Base-by-base conservation (phyloP, 2,113 vertebrate species). In the Pomatostomus ruficeps region DNA sequence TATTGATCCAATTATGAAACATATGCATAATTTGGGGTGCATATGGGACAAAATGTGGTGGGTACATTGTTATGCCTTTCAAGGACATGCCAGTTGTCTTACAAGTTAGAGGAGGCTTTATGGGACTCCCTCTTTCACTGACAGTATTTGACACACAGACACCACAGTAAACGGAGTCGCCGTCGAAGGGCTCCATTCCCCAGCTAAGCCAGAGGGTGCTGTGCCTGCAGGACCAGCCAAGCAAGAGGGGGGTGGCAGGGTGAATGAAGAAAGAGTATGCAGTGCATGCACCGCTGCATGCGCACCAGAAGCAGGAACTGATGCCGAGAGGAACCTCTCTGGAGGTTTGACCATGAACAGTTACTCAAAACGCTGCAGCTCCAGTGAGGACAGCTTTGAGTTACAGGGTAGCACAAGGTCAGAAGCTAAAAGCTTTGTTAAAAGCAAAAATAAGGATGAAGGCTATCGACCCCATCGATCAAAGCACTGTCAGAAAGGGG, bases 351-450 rank as follows among this genome's bases (percentile, higher is more conserved):
- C 55, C 33, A 97, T 95, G 94, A 96, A 75, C 91, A 93, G 79
- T 81, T 96, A 91, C 66, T 85, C 97, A 23, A 97, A 96, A 49
- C 74, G 62, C 38, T 62, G 96, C 88, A 98, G 98, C 93, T 98
- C 98, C 42, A 97, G 98, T 19, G 97, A 97, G 90, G 98, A 98
- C 43, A 97, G 97, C 91, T 98, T 97, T 97, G 98, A 98, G 86
- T 98, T 98, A 42, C 98, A 98, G 46, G 95, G 95, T 49, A 98
- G 96, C 75, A 46, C 81, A 96, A 97, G 40, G 97, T 96, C 88
- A 94, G 97, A 72, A 95, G 93, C 76, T 96, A 98, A 94, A 97
- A 97, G 93, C 97, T 97, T 75, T 96, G 97, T 87, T 83, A 93
- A 86, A 42, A 89, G 85, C 84, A 83, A 94, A 83, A 96, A 96